Base-by-base conservation (phyloP, 1,140 invertebrate genomes). In the Spodoptera litura region DNA sequence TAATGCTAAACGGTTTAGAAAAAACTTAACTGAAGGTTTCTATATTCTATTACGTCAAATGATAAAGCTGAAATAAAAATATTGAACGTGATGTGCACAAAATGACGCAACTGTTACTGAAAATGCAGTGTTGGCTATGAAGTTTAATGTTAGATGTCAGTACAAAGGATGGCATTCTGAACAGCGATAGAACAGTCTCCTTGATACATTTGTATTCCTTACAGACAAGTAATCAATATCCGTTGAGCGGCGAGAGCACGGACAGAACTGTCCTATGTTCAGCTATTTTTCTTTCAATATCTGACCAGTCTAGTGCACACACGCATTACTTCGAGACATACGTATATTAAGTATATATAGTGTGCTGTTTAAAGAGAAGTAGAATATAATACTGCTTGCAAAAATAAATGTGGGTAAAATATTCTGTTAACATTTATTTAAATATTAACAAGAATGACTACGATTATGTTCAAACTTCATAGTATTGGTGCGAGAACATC, bases 201-300 rank as follows among this genome's bases (percentile, higher is more conserved):
- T 80, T 91, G 89, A 90, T 91, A 91, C 91, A 93, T 91, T 93
- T 93, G 92, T 92, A 93, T 93, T 92, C 89, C 88, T 91, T 89
- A 89, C 89, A 91, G 88, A 88, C 87, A 87, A 90, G 91, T 90
- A 89, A 93, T 93, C 92, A 91, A 92, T 93, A 93, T 92, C 87
- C 83, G 86, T 90, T 92, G 79, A 87, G 75, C 85, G 80, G 70
- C 74, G 83, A 80, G 85, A 83, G 87, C 82, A 81, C 80, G 81
- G 87, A 89, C 85, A 89, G 86, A 78, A 81, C 66, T 88, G 87
- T 89, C 83, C 84, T 83, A 80, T 87, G 81, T 81, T 78, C 56
- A 83, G 81, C 79, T 80, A 90, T 90, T 90, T 89, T 87, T 91
- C 85, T 86, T 68, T 66, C 61, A 68, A 66, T 66, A 77, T 77